Conservation (phyloP, 1,140 invertebrate genomes). For the Camponotus floridanus region DNA sequence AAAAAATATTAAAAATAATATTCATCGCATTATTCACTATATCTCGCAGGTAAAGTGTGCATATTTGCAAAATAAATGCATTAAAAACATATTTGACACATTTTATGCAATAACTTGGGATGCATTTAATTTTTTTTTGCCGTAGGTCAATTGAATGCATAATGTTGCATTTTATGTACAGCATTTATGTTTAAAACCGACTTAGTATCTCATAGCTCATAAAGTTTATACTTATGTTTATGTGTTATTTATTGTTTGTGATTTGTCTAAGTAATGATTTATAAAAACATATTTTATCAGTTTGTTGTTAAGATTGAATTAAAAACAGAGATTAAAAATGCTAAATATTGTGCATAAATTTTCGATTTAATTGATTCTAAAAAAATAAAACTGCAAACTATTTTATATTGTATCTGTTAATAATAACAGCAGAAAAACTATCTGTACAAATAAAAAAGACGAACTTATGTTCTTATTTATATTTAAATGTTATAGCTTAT, state of each 20-base stretch:
- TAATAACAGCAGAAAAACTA: background rate
- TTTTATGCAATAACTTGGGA: constrained; percentile 1
- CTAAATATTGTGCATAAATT: background rate
- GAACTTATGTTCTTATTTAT: too few species aligned
- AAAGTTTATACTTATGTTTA: background rate
- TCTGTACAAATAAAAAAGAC: too few species aligned
- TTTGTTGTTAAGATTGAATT: background rate
- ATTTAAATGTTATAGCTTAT: background rate
- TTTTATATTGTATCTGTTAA: background rate
- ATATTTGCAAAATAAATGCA: constrained; percentile 2
- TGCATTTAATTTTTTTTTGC: background rate
- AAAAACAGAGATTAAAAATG: background rate
- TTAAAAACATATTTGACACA: background rate
- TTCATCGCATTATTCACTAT: background rate
- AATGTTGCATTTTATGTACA: constrained; percentile 4
- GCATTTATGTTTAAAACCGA: constrained; percentile 12
- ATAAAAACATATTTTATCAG: background rate
- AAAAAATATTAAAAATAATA: background rate
- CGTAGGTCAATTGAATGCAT: background rate
- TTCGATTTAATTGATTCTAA: background rate
- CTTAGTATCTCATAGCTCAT: background rate
- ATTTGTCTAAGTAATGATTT: background rate
- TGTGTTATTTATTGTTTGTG: background rate
- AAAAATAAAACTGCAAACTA: background rate
- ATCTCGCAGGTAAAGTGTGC: background rate